Percentiles rank a stretch among this genome's conserved stretches.
Conservation (phyloP, 2,797 vertebrate species). For the Parauchenoglanis ngamensis region DNA sequence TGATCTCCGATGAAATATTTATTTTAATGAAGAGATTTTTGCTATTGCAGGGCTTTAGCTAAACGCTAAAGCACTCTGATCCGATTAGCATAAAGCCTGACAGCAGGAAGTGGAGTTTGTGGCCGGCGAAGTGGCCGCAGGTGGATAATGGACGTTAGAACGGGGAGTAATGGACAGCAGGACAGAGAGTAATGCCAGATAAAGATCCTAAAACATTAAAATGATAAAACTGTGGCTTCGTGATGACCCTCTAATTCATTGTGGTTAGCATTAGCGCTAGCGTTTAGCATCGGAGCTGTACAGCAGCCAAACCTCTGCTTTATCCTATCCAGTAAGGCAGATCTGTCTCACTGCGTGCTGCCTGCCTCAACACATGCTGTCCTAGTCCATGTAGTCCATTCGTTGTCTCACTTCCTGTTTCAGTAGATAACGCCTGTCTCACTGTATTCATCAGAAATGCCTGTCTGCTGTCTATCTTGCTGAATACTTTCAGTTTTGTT, state of each 20-base stretch:
- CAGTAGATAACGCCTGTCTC: neutral
- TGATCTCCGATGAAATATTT: neutral
- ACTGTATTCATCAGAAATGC: neutral
- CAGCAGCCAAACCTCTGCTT: slow-evolving; percentile 10
- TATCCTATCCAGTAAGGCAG: slow-evolving; percentile 2
- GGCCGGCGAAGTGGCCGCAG: slow-evolving; percentile 15
- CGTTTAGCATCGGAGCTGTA: slow-evolving; percentile 12
- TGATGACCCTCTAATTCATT: slow-evolving; percentile 30
- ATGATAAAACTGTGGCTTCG: slow-evolving; percentile 19
- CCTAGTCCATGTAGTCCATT: neutral
- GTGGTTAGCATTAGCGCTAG: slow-evolving; percentile 26
- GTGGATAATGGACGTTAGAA: slow-evolving; percentile 42
- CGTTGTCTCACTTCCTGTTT: neutral
- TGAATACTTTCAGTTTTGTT: neutral
- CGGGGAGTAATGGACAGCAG: slow-evolving; percentile 26
- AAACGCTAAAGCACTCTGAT: neutral
- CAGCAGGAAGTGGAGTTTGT: slow-evolving; percentile 30
- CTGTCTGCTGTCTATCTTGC: no score
- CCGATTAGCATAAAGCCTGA: slow-evolving; percentile 19
- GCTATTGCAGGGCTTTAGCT: neutral
- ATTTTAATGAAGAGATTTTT: slow-evolving; percentile 12
- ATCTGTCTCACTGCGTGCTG: neutral
- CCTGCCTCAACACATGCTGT: neutral
- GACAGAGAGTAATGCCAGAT: neutral
- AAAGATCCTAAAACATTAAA: slow-evolving; percentile 25